A percentile compares a stretch with the other conserved stretches of the same genome.
phyloP scores from a whole-genome alignment of 2,113 vertebrate genomes.

The Fulmarus glacialis region DNA sequence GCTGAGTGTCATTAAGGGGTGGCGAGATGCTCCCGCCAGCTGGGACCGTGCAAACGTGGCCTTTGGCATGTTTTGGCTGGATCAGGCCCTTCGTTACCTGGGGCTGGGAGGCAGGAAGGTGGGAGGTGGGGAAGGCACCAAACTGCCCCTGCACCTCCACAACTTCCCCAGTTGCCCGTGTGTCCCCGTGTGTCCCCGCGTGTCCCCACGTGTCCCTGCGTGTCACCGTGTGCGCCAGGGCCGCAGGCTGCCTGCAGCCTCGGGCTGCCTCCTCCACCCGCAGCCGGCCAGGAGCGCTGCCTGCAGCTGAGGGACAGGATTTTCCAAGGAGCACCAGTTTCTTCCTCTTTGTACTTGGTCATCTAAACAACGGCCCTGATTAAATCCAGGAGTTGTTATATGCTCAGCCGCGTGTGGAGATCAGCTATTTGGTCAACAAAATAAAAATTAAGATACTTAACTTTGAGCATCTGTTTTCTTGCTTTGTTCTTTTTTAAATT shows the following conservation, averaged over 20 bases:
- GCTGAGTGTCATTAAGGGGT: accelerated
- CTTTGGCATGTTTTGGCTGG: neutral
- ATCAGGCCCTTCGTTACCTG: neutral
- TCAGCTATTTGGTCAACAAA: slow-evolving; percentile 26
- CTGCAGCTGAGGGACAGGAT: neutral
- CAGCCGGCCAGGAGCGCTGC: neutral
- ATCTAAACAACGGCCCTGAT: neutral
- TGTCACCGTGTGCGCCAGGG: accelerated
- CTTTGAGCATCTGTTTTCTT: slow-evolving; percentile 26
- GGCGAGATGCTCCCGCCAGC: neutral
- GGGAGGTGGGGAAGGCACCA: neutral
- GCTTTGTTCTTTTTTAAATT: slow-evolving; percentile 20
- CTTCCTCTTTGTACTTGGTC: neutral
- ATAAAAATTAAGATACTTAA: slow-evolving; percentile 13
- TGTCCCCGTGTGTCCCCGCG: accelerated
- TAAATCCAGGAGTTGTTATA: slow-evolving; percentile 12
- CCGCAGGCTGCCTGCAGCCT: neutral
- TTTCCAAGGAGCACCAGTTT: neutral
- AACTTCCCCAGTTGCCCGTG: accelerated
- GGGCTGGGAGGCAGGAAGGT: neutral
- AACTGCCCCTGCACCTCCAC: neutral
- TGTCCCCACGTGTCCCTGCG: accelerated
- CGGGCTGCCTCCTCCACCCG: accelerated
- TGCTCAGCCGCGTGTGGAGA: accelerated
- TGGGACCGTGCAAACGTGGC: neutral